These are phyloP conservation scores for Cyclophora albipunctata DNA, from an alignment of 2,888 invertebrate species.

Conservation along the genomic window DNA sequence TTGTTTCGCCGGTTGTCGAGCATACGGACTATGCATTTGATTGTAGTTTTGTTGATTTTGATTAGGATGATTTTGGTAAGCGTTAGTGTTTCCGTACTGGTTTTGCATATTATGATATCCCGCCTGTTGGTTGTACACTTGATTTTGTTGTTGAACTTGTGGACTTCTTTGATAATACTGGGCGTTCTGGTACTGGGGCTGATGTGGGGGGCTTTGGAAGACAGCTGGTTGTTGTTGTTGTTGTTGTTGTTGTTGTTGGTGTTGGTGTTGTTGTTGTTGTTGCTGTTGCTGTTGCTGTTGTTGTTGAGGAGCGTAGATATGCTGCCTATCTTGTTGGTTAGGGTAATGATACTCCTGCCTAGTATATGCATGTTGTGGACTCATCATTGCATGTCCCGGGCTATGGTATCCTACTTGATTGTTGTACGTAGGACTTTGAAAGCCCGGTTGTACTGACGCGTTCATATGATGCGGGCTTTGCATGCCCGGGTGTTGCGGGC, in stretches of 20 bases:
- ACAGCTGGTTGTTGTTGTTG: constrained; percentile 35
- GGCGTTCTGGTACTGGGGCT: constrained; percentile 56
- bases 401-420: constrained; percentile 61
- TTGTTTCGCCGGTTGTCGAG: constrained; percentile 47
- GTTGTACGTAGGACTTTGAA: constrained; percentile 60
- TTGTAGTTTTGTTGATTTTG: constrained; percentile 46
- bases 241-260: constrained; percentile 27
- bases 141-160: constrained; percentile 40
- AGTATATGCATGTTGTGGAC: constrained; percentile 54
- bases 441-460: constrained; percentile 52
- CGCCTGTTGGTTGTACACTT: constrained; percentile 44
- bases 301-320: constrained; percentile 52
- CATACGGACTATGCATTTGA: constrained; percentile 50
- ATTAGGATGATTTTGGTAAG: constrained; percentile 41
- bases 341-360: constrained; percentile 59
- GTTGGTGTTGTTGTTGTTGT: constrained; percentile 27
- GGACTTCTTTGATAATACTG: constrained; percentile 58
- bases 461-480: constrained; percentile 59
- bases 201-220: constrained; percentile 64
- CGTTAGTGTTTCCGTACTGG: constrained; percentile 48
- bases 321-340: constrained; percentile 54
- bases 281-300: constrained; percentile 37
- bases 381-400: constrained; percentile 59
- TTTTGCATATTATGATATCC: constrained; percentile 48
- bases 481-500: constrained; percentile 59